Conservation (phyloP, 2,797 vertebrate genomes). For the Typhlichthys eigenmanni region DNA sequence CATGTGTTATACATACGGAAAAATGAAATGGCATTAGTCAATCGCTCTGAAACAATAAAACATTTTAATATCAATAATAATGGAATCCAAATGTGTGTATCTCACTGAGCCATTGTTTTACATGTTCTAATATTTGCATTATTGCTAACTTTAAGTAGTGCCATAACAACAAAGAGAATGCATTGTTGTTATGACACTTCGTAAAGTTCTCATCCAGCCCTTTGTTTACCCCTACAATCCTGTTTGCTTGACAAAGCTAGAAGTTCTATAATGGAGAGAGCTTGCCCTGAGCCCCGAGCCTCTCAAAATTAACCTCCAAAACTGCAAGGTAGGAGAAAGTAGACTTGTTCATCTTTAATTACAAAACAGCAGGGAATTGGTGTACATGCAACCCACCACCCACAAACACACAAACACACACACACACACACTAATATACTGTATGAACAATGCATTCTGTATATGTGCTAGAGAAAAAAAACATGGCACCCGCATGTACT, state of each 20-base stretch:
- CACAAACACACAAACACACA: conserved; percentile 11
- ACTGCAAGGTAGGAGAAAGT: conserved; percentile 68
- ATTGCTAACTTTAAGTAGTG: conserved; percentile 24
- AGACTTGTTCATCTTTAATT: conserved; percentile 67
- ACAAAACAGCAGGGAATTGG: conserved; percentile 55
- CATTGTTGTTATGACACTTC: conserved; percentile 46
- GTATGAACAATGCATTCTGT: not conserved
- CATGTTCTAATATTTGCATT: conserved; percentile 47
- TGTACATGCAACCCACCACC: conserved; percentile 17
- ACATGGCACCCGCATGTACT: not conserved
- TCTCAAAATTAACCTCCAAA: conserved; percentile 72
- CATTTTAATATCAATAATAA: too few relatives aligned
- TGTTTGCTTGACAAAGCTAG: conserved; percentile 42
- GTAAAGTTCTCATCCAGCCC: conserved; percentile 31
- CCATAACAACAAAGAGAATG: too few relatives aligned
- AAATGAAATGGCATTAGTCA: too few relatives aligned
- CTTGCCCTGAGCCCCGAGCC: conserved; percentile 50
- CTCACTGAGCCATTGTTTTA: conserved; percentile 40
- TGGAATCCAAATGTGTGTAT: not conserved
- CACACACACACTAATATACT: conserved; percentile 11
- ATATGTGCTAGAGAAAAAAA: not conserved
- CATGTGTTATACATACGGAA: too few relatives aligned
- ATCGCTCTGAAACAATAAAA: too few relatives aligned
- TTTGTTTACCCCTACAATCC: conserved; percentile 50
- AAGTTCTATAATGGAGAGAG: conserved; percentile 52